phyloP scores from a whole-genome alignment of 2,797 vertebrate species.

The Anguilla megastoma region DNA sequence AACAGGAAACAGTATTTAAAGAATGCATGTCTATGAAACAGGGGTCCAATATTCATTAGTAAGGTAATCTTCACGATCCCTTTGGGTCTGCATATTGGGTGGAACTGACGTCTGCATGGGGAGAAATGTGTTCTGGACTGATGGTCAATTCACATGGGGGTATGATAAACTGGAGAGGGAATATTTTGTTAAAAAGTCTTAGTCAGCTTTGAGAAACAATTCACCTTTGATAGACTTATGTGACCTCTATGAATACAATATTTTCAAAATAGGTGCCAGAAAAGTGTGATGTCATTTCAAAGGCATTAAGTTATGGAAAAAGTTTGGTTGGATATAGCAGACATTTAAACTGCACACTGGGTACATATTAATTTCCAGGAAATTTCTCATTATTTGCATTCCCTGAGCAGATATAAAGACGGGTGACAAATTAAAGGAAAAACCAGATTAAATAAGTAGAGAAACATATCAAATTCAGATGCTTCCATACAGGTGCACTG shows the following conservation, averaged over 20 bases:
- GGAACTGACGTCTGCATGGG: slow-evolving; percentile 31
- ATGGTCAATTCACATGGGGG: slow-evolving; percentile 8
- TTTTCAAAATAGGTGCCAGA: slow-evolving; percentile 24
- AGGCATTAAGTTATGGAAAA: not conserved
- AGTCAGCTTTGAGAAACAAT: slow-evolving; percentile 39
- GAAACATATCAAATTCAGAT: too few species aligned
- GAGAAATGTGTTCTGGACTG: slow-evolving; percentile 17
- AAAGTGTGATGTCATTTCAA: slow-evolving; percentile 39
- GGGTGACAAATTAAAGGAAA: too few species aligned
- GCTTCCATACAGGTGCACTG: too few species aligned
- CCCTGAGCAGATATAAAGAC: too few species aligned
- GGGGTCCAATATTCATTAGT: slow-evolving; percentile 61
- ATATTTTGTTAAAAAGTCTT: slow-evolving; percentile 36
- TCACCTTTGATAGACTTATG: slow-evolving; percentile 38
- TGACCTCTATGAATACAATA: not conserved
- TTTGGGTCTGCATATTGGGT: slow-evolving; percentile 50
- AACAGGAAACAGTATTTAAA: slow-evolving; percentile 72
- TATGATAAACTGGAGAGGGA: slow-evolving; percentile 34
- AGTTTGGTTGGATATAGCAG: not conserved
- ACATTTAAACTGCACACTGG: not conserved
- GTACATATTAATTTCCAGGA: not conserved
- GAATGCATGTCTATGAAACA: slow-evolving; percentile 62
- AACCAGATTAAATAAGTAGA: too few species aligned
- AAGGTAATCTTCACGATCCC: slow-evolving; percentile 56
- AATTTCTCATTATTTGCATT: too few species aligned